Evolutionary conservation across 2,113 vertebrate species (phyloP), one percentile per base, ranked within the genome.

Genomic region (Oostethus manadensis): DNA sequence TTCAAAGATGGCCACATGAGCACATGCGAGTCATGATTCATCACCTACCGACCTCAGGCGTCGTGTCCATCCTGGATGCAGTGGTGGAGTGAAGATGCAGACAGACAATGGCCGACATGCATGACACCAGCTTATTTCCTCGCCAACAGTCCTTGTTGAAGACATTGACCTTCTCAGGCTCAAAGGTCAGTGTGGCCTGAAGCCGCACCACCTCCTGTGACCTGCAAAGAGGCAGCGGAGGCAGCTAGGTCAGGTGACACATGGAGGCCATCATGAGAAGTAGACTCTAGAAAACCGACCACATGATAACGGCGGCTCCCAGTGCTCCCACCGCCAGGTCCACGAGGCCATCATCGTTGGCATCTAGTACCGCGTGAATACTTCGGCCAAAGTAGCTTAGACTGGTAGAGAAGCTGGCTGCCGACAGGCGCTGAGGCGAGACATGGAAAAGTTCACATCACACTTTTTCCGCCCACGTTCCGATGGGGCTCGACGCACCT

Each of bases 311-410:
- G 0, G 92, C 96, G 0, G 81, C 92, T 18, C 95, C 96, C 42
- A 94, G 86, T 0, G 95, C 90, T 48, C 97, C 96, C 16, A 98
- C 91, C 0, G 95, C 91, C 22, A 99, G 60, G 74, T 98, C 96
- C 0, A 92, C 77, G 0, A 98, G 90, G 0, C 92, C 92, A 0
- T 98, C 94, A 5, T 88, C 90, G 0, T 95, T 94, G 46, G 95
- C 77, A 53, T 99, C 95, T 88, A 98, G 66, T 42, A 91, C 86
- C 0, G 94, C 95, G 0, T 98, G 95, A 70, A 98, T 80, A 78
- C 93, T 97, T 79, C 92, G 93, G 8, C 97, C 96, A 0, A 99
- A 98, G 59, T 97, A 97, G 74, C 76, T 87, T 57, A 99, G 88
- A 8, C 90, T 89, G 0, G 88, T 73, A 0, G 85, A 79, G 1